phyloP scores from a whole-genome alignment of 2,888 invertebrate genomes.

The Deilephila porcellus region DNA sequence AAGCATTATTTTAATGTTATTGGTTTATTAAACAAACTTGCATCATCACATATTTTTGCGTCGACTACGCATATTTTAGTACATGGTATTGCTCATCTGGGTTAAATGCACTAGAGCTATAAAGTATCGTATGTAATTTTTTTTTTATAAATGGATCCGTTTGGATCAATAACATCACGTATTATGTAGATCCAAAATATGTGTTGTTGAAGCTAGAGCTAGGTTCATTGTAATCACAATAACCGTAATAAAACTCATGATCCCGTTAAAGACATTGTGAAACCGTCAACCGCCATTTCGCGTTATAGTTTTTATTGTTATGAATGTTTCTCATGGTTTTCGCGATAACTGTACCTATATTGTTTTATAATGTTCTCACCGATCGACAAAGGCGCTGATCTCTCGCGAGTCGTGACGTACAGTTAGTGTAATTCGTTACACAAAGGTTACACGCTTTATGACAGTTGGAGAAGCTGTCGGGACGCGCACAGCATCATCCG shows the following conservation, averaged over 20 bases:
- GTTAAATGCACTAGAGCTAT: too few relatives aligned
- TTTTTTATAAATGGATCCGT: too few relatives aligned
- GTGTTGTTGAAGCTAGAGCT: background rate
- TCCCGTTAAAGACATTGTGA: conserved; percentile 3
- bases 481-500: background rate
- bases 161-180: too few relatives aligned
- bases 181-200: too few relatives aligned
- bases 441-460: background rate
- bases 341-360: conserved; percentile 7
- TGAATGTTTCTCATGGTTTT: conserved; percentile 15
- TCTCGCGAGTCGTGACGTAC: conserved; percentile 2
- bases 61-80: background rate
- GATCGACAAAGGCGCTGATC: conserved; percentile 18
- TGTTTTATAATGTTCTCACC: conserved; percentile 18
- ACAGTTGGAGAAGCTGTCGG: background rate
- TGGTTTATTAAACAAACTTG: background rate
- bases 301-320: conserved; percentile 12
- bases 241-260: background rate
- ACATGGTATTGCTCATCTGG: too few relatives aligned
- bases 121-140: too few relatives aligned
- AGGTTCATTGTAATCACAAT: background rate
- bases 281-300: background rate
- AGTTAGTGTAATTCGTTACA: conserved; percentile 13
- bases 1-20: conserved; percentile 11
- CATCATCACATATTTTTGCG: background rate